A percentile compares a stretch with the other conserved stretches of the same genome.
These are phyloP conservation scores for Chrysogorgia sp. DNA, from an alignment of 92 coral and sea anemone genomes.

Conservation along the genomic window DNA sequence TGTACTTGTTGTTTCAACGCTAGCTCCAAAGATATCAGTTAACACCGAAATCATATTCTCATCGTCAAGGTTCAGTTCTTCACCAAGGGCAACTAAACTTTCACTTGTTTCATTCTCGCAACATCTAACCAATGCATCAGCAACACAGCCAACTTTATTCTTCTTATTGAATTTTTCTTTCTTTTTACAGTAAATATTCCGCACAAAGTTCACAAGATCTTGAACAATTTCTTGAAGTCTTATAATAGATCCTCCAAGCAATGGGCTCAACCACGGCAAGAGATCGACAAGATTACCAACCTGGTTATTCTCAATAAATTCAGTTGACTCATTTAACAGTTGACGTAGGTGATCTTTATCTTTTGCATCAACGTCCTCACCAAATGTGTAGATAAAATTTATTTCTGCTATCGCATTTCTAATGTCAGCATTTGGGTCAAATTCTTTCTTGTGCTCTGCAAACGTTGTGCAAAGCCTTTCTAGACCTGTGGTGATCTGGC, in stretches of 20 bases:
- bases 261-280: slow-evolving; percentile 90
- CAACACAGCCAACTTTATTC: slow-evolving; percentile 53
- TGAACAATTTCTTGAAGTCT: slow-evolving; percentile 75
- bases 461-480: slow-evolving; percentile 60
- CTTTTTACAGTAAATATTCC: slow-evolving; percentile 61
- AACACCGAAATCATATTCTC: slow-evolving; percentile 75
- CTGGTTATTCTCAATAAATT: slow-evolving; percentile 80
- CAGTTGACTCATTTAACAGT: slow-evolving; percentile 81
- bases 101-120: slow-evolving; percentile 32
- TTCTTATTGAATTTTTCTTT: slow-evolving; percentile 26
- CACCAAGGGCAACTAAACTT: slow-evolving; percentile 55
- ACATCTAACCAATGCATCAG: slow-evolving; percentile 61
- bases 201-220: slow-evolving; percentile 69
- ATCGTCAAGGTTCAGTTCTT: slow-evolving; percentile 65
- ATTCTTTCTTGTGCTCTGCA: slow-evolving; percentile 69
- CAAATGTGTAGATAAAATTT: slow-evolving; percentile 76
- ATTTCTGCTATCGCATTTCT: slow-evolving; percentile 66
- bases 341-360: slow-evolving; percentile 71
- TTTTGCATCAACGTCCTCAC: slow-evolving; percentile 68
- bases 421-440: slow-evolving; percentile 75
- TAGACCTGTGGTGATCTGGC: slow-evolving; percentile 29
- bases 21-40: slow-evolving; percentile 93
- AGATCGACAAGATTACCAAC: slow-evolving; percentile 88
- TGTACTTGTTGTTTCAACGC: slow-evolving; percentile 82
- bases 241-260: slow-evolving; percentile 70